These are phyloP conservation scores for Poecilus cupreus DNA, from an alignment of 2,888 invertebrate genomes.

Conservation along the genomic window DNA sequence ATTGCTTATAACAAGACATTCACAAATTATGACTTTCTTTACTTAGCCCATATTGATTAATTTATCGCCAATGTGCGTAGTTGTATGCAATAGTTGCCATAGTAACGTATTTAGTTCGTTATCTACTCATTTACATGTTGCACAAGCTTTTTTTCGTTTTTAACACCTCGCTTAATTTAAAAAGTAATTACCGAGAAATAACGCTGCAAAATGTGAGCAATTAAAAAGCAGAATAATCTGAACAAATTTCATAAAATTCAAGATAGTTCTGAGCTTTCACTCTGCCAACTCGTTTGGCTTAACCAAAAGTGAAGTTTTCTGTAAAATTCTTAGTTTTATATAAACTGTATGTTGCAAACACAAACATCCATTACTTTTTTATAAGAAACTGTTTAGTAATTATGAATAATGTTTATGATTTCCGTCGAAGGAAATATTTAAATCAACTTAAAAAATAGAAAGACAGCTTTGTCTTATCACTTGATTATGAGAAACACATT, in stretches of 20 bases:
- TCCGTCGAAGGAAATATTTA: too few species aligned
- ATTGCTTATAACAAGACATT: background rate
- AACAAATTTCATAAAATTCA: background rate
- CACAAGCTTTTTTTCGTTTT: slow-evolving; percentile 24
- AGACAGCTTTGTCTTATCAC: too few species aligned
- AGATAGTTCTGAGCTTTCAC: background rate
- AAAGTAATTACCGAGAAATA: slow-evolving; percentile 34
- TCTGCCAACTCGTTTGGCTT: background rate
- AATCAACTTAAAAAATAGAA: too few species aligned
- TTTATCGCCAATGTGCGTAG: slow-evolving; percentile 14
- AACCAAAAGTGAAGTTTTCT: background rate
- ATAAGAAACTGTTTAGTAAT: too few species aligned
- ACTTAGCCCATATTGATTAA: slow-evolving; percentile 14
- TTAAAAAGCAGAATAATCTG: background rate
- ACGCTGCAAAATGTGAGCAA: background rate
- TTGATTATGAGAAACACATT: too few species aligned
- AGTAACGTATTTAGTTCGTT: slow-evolving; percentile 29
- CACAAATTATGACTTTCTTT: background rate
- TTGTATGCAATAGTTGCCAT: slow-evolving; percentile 6
- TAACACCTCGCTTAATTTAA: slow-evolving; percentile 1
- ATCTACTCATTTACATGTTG: slow-evolving; percentile 28
- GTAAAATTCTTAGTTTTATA: background rate
- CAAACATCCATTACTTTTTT: too few species aligned
- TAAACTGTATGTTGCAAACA: background rate
- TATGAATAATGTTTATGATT: too few species aligned